phyloP scores from a whole-genome alignment of 2,113 vertebrate species.

The Chunga burmeisteri region DNA sequence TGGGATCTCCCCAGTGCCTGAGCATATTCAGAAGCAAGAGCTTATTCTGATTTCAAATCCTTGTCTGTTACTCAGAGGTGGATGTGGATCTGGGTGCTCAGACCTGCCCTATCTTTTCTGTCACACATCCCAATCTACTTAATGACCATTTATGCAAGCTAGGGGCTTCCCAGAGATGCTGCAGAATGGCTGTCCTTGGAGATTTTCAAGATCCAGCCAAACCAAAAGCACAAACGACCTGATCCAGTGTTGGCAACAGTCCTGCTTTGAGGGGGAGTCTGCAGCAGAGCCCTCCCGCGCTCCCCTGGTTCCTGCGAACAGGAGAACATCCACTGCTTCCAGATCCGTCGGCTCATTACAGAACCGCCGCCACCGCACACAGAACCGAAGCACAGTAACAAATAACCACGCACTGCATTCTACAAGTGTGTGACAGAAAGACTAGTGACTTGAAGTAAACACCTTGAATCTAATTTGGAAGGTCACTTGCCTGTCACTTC shows the following conservation, averaged over 20 bases:
- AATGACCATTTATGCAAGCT: neutral
- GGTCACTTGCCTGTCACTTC: neutral
- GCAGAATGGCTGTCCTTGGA: neutral
- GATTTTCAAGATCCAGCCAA: neutral
- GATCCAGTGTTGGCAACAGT: accelerated
- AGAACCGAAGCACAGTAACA: neutral
- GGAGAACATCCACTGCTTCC: neutral
- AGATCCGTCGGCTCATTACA: accelerated
- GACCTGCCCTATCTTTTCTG: neutral
- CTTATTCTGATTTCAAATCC: neutral
- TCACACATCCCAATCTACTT: neutral
- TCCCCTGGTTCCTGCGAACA: neutral
- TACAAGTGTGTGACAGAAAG: neutral
- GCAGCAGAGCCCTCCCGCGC: neutral
- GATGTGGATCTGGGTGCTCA: neutral
- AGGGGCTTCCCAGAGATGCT: neutral
- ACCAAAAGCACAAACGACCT: neutral
- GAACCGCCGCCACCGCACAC: accelerated
- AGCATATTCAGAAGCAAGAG: neutral
- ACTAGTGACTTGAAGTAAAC: neutral
- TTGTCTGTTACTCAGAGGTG: neutral
- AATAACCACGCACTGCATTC: accelerated
- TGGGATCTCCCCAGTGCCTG: neutral
- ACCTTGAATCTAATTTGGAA: neutral
- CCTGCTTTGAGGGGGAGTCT: neutral